Evolutionary conservation across 2,113 vertebrate species (phyloP).

Genomic region (Tetrao urogallus): DNA sequence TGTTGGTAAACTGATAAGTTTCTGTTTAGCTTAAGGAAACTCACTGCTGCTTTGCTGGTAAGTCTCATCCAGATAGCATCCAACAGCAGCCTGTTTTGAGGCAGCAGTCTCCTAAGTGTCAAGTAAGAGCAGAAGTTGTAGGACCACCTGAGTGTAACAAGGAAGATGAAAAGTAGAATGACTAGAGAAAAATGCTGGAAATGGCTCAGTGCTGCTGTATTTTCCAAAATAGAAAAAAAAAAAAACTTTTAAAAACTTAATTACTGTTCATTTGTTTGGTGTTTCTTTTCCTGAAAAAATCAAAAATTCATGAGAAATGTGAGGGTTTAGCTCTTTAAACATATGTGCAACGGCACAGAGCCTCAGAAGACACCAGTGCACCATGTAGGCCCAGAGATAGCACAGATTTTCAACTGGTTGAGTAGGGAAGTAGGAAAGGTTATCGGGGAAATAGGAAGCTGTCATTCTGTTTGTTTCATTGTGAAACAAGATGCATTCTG

Average conservation of each 20-base stretch:
- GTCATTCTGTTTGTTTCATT: neutral
- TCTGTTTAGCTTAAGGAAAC: neutral
- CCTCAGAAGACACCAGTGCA: neutral
- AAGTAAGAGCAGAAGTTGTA: neutral
- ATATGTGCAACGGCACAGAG: neutral
- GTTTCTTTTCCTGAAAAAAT: neutral
- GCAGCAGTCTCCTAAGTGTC: neutral
- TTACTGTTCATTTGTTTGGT: neutral
- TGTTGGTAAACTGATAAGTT: neutral
- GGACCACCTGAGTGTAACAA: accelerated
- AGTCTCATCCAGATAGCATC: neutral
- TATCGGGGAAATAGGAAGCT: neutral
- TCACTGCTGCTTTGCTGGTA: neutral
- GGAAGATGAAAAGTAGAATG: neutral
- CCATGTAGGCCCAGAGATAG: neutral
- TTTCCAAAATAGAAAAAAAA: neutral
- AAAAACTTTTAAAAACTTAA: neutral
- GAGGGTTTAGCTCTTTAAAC: neutral
- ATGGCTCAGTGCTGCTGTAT: accelerated
- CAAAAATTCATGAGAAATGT: neutral
- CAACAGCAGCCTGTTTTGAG: neutral
- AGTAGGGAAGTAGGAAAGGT: neutral
- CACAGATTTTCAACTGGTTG: neutral
- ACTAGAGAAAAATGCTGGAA: neutral
- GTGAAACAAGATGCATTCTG: neutral